Conservation (phyloP, 2,888 invertebrate species). For the Hypsopygia costalis region DNA sequence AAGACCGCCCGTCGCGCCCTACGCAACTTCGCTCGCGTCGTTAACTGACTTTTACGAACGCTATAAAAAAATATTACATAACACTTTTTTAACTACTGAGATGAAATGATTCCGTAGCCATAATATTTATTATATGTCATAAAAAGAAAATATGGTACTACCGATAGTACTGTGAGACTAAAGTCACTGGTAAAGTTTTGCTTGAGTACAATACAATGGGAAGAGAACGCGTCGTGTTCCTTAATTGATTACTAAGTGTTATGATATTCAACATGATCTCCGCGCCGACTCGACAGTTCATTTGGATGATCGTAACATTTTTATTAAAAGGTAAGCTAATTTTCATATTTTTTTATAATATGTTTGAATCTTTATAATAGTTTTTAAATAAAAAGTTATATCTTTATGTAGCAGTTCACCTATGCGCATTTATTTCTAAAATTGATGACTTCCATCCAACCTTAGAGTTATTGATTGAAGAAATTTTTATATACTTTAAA, state of each 20-base stretch:
- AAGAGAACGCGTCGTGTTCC: conserved; percentile 11
- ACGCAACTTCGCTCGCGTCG: conserved; percentile 29
- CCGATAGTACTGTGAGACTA: conserved; percentile 2
- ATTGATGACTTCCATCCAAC: too few species aligned
- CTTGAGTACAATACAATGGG: conserved; percentile 9
- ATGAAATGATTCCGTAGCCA: conserved; percentile 16
- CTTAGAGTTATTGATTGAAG: too few species aligned
- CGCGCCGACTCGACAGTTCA: conserved; percentile 34
- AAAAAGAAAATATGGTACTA: conserved; percentile 13
- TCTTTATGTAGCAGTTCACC: too few species aligned
- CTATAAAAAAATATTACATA: conserved; percentile 45
- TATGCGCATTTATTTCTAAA: too few species aligned
- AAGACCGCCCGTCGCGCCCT: conserved; percentile 35
- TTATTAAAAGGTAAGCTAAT: conserved; percentile 56
- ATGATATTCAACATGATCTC: conserved; percentile 35
- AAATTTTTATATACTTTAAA: too few species aligned
- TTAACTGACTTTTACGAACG: conserved; percentile 59
- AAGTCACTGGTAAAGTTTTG: conserved; percentile 6
- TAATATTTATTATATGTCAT: conserved; percentile 24
- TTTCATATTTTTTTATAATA: too few species aligned
- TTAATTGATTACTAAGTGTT: conserved; percentile 13
- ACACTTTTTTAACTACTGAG: conserved; percentile 21
- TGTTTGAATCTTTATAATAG: too few species aligned
- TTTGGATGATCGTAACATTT: conserved; percentile 51
- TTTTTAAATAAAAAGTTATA: too few species aligned